Evolutionary conservation across 2,888 invertebrate species (phyloP), one percentile per base, ranked within the genome.

Genomic region (Apotomis capreana): DNA sequence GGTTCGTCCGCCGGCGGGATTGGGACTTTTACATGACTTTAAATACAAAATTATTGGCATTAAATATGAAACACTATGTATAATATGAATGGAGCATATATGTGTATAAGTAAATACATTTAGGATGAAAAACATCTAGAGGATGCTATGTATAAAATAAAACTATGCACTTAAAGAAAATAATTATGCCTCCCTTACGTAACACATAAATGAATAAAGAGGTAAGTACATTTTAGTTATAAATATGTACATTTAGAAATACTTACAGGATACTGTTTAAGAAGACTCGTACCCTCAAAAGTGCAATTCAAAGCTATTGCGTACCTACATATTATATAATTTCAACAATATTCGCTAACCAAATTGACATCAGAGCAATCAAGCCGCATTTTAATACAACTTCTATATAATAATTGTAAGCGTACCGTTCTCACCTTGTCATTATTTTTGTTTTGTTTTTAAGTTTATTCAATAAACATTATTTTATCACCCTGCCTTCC

Each of bases 401-500:
- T 26, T n/a, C n/a, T 57, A 57, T 36, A 36, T 58, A 46, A 49
- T 26, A 52, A 37, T 51, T 62, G n/a, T 52, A 26, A 10, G 55
- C 49, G 49, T 37, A 54, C 44, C 3, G 5, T 60, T 67, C 70
- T 70, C 71, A 67, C 71, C 71, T 71, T 55, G 67, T 44, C 71
- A 71, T 71, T 52, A 52, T 57, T 62, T 57, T 51, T 9, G 26
- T 3, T n/a, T n/a, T 51, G 9, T 65, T 13, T 13, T 4, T 55
- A 65, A 26, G 15, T 10, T 26, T 64, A 55, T 46, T 26, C 46
- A 46, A 55, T 2, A 44, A 26, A 15, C 44, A 64, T 26, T 5
- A 26, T 37, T 10, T 40, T 10, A 54, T 12, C 40, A 63, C 40
- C 40, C 13, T 26, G 37, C 15, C 52, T 15, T 65, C 26, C 9